Percentiles rank a stretch among this genome's conserved stretches.
Evolutionary conservation across 2,888 invertebrate species (phyloP).

Genomic region (Psylliodes chrysocephalus): DNA sequence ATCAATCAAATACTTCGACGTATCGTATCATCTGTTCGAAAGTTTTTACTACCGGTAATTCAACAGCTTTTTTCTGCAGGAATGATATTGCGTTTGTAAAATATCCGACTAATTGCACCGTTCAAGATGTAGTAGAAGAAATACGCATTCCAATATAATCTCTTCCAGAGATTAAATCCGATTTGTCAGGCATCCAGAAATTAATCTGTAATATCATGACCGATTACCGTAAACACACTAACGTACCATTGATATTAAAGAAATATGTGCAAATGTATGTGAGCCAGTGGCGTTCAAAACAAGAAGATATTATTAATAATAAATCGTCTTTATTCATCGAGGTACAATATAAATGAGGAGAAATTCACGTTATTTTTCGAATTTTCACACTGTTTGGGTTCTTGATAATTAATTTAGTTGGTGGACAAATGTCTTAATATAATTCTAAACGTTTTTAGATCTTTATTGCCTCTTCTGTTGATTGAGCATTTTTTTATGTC

Average conservation of each 20-base stretch:
- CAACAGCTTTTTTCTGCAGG: background rate
- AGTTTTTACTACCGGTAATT: constrained; percentile 1
- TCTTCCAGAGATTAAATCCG: constrained; percentile 27
- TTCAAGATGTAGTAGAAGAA: background rate
- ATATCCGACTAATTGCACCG: constrained; percentile 11
- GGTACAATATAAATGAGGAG: no score
- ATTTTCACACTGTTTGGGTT: no score
- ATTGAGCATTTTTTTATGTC: no score
- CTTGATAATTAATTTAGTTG: no score
- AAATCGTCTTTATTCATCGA: no score
- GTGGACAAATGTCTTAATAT: no score
- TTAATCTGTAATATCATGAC: constrained; percentile 36
- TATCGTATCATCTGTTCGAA: background rate
- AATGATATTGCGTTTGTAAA: constrained; percentile 5
- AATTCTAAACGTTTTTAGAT: no score
- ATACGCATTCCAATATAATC: constrained; percentile 20
- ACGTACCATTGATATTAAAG: constrained; percentile 36
- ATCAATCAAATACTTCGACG: background rate
- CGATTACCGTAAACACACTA: constrained; percentile 42
- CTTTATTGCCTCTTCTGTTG: no score
- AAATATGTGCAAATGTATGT: constrained; percentile 40
- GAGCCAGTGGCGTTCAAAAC: background rate
- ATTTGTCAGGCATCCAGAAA: constrained; percentile 39
- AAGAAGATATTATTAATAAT: no score
- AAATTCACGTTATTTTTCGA: no score